phyloP scores from a whole-genome alignment of 2,888 invertebrate genomes.

The Ectemnius continuus region DNA sequence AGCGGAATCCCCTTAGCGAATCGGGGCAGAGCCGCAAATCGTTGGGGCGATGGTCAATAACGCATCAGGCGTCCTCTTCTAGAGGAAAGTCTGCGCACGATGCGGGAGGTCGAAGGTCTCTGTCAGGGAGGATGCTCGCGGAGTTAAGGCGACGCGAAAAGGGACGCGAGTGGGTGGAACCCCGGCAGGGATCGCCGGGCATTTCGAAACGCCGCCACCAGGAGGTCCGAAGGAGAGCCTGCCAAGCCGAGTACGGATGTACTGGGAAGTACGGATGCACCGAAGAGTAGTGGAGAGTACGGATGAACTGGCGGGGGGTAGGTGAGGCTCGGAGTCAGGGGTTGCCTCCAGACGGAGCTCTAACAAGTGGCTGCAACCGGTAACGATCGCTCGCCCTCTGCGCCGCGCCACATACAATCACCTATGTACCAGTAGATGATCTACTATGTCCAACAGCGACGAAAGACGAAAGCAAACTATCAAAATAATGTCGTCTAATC shows the following conservation, averaged over 20 bases:
- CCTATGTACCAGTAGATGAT: too few relatives aligned
- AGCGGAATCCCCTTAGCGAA: slow-evolving; percentile 6
- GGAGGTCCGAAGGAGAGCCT: not conserved
- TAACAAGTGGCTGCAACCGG: slow-evolving; percentile 70
- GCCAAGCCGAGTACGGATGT: not conserved
- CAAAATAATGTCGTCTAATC: too few relatives aligned
- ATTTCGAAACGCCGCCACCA: slow-evolving; percentile 2
- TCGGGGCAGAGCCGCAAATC: slow-evolving; percentile 35
- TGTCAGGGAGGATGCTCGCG: slow-evolving; percentile 11
- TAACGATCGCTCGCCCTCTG: slow-evolving; percentile 62
- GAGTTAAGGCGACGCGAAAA: slow-evolving; percentile 8
- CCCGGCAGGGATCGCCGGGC: not conserved
- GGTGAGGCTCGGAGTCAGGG: slow-evolving; percentile 26
- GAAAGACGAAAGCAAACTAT: too few relatives aligned
- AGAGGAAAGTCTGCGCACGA: slow-evolving; percentile 17
- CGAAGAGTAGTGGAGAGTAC: not conserved
- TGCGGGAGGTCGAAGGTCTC: slow-evolving; percentile 40
- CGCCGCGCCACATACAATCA: too few relatives aligned
- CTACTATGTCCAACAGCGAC: too few relatives aligned
- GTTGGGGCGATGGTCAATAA: slow-evolving; percentile 40
- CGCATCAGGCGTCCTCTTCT: slow-evolving; percentile 31
- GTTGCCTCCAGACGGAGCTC: slow-evolving; percentile 62
- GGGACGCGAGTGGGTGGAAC: not conserved
- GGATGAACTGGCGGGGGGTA: slow-evolving; percentile 8
- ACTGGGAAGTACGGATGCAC: not conserved